Evolutionary conservation across 2,113 vertebrate genomes (phyloP).

Genomic region (Scytalopus superciliaris): DNA sequence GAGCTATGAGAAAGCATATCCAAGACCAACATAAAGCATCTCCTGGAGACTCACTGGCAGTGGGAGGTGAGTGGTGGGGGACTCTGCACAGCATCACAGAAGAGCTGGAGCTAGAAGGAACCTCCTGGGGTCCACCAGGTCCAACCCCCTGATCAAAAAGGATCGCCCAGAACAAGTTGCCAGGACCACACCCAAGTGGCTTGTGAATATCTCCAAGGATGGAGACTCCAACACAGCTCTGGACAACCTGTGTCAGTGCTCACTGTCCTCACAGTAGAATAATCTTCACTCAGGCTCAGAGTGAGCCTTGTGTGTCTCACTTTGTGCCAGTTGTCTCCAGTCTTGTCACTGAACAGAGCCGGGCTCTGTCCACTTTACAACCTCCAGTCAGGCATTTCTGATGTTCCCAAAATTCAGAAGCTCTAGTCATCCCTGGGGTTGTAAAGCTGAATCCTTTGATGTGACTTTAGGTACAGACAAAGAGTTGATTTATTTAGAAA

Average conservation of each 20-base stretch:
- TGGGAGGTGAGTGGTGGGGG: not conserved
- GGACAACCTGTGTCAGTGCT: not conserved
- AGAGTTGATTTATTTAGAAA: not conserved
- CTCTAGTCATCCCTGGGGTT: not conserved
- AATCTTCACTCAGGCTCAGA: not conserved
- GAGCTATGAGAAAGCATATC: not conserved
- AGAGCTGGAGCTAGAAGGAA: not conserved
- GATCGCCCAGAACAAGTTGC: not conserved
- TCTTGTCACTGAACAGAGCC: not conserved
- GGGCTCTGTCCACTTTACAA: not conserved
- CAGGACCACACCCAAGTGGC: not conserved
- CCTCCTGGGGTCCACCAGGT: not conserved
- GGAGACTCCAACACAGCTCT: not conserved
- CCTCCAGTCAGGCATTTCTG: not conserved
- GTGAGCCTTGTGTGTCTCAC: not conserved
- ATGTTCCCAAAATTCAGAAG: not conserved
- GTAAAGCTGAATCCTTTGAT: not conserved
- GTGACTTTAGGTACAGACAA: not conserved
- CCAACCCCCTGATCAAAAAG: not conserved
- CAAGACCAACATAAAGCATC: not conserved
- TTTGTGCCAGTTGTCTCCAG: not conserved
- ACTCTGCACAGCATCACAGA: not conserved
- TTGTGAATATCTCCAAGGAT: not conserved
- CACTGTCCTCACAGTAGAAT: not conserved
- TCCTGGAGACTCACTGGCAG: rapidly evolving